Evolutionary conservation across 2,113 vertebrate species (phyloP), one percentile per base, ranked within the genome.

Genomic region (Lycocorax pyrrhopterus): DNA sequence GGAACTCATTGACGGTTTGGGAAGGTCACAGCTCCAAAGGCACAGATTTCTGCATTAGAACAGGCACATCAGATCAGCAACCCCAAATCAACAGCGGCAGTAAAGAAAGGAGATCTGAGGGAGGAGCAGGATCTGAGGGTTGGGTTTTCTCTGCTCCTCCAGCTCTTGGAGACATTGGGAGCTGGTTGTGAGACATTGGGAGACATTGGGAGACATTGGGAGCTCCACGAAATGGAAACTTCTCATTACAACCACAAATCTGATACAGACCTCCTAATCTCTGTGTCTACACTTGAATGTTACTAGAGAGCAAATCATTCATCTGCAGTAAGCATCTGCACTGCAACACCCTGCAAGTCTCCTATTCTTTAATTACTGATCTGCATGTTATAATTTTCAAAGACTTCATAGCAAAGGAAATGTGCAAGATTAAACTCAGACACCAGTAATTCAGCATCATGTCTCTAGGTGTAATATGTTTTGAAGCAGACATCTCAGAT

Each of bases 51-150:
- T 78, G 22, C 1, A 2, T 44, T 39, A 51, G 32, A 72, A 60
- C 5, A 71, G 44, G 23, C 26, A 37, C 7, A 8, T 62, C 22
- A 69, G 13, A 81, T 49, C 46, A 79, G 56, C 33, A 72, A 10
- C 7, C 13, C 20, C 25, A 79, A 68, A 63, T 1, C 4, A 43
- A 26, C 6, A 56, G 14, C 0, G 1, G 16, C 1, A 52, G 37
- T 12, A n/a, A 53, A 43, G 23, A 67, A 41, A 49, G 52, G 21
- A 27, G n/a, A 67, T n/a, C 21, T 41, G 56, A 67, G 13, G 27
- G 20, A 55, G n/a, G 3, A 74, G 6, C 15, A n/a, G 22, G n/a
- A n/a, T n/a, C n/a, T n/a, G n/a, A n/a, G n/a, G 2, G 3, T 3
- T 4, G 4, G 5, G 30, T 75, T 53, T 74, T 58, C 16, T n/a